A percentile compares a stretch with the other conserved stretches of the same genome.
Conservation (phyloP, 2,797 vertebrate genomes). For the Lutjanus argentimaculatus region DNA sequence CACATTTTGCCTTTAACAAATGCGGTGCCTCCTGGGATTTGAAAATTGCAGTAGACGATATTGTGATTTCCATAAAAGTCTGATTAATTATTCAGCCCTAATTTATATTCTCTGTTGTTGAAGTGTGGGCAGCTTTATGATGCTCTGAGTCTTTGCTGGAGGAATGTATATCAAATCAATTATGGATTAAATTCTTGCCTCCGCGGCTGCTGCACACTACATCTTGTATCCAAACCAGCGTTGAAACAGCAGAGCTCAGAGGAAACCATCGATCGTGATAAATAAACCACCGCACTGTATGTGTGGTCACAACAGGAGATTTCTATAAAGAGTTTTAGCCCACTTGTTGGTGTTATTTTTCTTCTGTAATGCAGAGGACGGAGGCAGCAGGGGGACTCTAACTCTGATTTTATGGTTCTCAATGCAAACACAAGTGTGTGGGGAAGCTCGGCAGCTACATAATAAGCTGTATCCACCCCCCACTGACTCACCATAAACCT, state of each 20-base stretch:
- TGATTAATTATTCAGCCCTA: too few relatives aligned
- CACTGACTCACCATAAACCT: neutral
- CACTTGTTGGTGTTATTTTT: too few relatives aligned
- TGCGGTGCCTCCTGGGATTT: too few relatives aligned
- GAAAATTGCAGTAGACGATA: too few relatives aligned
- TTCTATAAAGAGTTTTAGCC: neutral
- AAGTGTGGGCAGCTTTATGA: too few relatives aligned
- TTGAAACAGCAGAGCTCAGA: too few relatives aligned
- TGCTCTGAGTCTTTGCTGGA: neutral
- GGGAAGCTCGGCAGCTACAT: neutral
- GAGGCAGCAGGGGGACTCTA: constrained; percentile 1
- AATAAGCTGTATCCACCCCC: neutral
- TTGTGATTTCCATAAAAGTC: too few relatives aligned
- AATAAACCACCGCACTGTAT: neutral
- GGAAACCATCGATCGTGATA: neutral
- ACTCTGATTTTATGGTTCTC: constrained; percentile 1
- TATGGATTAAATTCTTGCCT: neutral
- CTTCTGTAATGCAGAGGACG: neutral
- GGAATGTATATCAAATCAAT: neutral
- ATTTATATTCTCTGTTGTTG: neutral
- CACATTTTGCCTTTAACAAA: too few relatives aligned
- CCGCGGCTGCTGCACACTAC: neutral
- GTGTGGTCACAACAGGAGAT: neutral
- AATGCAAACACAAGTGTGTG: neutral
- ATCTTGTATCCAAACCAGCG: too few relatives aligned